Conservation (phyloP, 2,113 vertebrate species). For the Cynocephalus volans region DNA sequence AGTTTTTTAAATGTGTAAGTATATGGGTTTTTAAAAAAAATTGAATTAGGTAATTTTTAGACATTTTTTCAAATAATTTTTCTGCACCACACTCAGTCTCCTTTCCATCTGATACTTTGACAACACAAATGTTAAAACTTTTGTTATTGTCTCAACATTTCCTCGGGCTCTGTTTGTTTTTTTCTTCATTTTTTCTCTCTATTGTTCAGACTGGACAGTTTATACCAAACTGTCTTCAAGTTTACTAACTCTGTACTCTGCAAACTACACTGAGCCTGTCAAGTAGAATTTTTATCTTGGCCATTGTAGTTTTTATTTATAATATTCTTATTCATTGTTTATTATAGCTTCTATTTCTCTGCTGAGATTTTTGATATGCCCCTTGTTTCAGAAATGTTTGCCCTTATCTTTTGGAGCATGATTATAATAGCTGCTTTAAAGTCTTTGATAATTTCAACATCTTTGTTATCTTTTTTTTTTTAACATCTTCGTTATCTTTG, state of each 20-base stretch:
- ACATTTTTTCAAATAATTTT: not conserved
- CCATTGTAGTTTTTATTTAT: not conserved
- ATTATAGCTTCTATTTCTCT: not conserved
- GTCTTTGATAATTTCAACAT: not conserved
- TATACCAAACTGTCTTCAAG: not conserved
- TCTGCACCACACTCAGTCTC: not conserved
- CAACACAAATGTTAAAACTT: not conserved
- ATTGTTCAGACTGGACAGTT: not conserved
- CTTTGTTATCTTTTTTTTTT: not conserved
- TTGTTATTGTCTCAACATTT: not conserved
- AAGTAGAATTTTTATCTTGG: not conserved
- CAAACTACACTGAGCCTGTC: not conserved
- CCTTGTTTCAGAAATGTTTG: not conserved
- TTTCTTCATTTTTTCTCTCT: not conserved
- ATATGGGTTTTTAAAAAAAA: not conserved
- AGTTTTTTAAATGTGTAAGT: not conserved
- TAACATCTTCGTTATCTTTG: not conserved
- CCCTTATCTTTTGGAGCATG: not conserved
- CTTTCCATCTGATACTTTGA: not conserved
- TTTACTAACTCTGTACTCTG: not conserved
- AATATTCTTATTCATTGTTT: not conserved
- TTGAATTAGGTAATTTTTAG: not conserved
- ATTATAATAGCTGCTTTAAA: not conserved
- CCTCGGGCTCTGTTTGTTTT: not conserved
- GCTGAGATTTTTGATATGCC: not conserved